These are phyloP conservation scores for Tetrapedia diversipes DNA, from an alignment of 2,888 invertebrate genomes.

Conservation along the genomic window DNA sequence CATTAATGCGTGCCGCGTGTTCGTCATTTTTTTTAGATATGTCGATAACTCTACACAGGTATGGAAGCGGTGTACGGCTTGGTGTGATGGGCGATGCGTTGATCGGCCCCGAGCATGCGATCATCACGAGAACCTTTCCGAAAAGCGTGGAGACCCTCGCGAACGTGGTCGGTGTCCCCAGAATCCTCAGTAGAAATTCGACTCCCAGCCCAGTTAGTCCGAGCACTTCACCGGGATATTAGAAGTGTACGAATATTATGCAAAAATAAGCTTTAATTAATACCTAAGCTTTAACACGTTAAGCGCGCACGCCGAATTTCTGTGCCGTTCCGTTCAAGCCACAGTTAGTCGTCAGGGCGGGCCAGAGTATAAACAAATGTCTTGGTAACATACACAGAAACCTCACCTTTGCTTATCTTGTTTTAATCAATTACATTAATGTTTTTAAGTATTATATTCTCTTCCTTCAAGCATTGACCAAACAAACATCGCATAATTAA, in stretches of 20 bases:
- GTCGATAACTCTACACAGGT: constrained; percentile 89
- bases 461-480: too few species aligned
- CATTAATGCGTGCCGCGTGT: not conserved
- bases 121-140: constrained; percentile 77
- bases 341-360: too few species aligned
- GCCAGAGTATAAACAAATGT: too few species aligned
- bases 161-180: constrained; percentile 75
- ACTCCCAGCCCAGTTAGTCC: constrained; percentile 73
- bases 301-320: too few species aligned
- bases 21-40: constrained; percentile 84
- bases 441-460: too few species aligned
- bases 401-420: too few species aligned
- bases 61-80: constrained; percentile 86
- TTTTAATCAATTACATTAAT: too few species aligned
- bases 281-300: not conserved
- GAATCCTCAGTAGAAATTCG: constrained; percentile 69
- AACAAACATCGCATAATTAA: too few species aligned
- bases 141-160: constrained; percentile 75
- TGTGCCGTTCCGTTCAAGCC: too few species aligned
- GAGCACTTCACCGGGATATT: constrained; percentile 74
- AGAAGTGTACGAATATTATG: constrained; percentile 21
- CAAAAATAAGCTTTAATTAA: not conserved
- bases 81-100: constrained; percentile 90
- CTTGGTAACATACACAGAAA: too few species aligned
- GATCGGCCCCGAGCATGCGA: constrained; percentile 86